Percentiles rank a stretch among this genome's conserved stretches.
These are phyloP conservation scores for Micrastur ruficollis DNA, from an alignment of 2,797 vertebrate species.

Conservation along the genomic window DNA sequence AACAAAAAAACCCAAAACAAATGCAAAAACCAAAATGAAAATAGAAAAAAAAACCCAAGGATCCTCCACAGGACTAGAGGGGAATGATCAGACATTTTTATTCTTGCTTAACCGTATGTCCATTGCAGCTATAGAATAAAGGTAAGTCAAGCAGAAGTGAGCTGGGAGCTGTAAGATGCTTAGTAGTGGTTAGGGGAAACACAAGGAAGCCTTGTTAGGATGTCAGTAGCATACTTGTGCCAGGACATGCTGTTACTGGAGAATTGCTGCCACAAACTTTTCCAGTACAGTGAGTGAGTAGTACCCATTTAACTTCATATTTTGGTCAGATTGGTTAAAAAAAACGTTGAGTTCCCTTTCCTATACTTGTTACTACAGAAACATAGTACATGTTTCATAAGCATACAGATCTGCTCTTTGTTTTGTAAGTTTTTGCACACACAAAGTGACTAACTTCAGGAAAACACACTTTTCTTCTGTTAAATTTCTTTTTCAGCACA, in stretches of 20 bases:
- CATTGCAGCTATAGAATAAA: accelerated
- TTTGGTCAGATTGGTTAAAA: neutral
- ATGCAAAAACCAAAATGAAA: no score
- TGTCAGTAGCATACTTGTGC: neutral
- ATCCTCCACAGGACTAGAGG: neutral
- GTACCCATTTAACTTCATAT: neutral
- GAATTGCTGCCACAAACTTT: neutral
- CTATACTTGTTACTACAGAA: neutral
- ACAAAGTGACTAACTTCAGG: neutral
- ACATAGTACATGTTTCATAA: neutral
- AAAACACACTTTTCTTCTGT: neutral
- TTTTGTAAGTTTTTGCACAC: neutral
- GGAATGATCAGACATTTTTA: neutral
- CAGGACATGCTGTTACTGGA: neutral
- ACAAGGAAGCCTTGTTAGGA: neutral
- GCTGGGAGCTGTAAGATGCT: neutral
- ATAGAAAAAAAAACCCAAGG: neutral
- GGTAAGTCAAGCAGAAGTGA: neutral
- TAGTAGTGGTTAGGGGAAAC: neutral
- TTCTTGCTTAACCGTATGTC: neutral
- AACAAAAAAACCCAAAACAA: neutral
- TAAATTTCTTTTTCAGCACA: neutral
- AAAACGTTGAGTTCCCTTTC: neutral
- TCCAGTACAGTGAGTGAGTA: neutral
- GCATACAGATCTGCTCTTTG: neutral